Base-by-base conservation (phyloP, 92 coral and sea anemone species). In the Umimayanthus kanabou region DNA sequence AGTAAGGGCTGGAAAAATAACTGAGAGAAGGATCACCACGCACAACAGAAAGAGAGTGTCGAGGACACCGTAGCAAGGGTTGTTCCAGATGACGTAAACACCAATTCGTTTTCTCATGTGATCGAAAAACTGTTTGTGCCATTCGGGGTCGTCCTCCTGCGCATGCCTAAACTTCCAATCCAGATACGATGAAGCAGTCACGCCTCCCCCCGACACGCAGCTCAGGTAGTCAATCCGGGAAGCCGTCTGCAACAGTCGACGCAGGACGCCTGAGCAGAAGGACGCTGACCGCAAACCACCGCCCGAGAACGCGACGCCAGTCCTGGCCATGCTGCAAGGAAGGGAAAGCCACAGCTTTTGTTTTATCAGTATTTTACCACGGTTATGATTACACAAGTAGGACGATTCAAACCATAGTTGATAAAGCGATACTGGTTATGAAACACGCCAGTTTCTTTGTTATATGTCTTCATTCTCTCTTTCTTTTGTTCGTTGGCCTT, bases 261-360 rank as follows among this genome's bases (percentile, higher is more conserved):
- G 88, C 39, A 84, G 64, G 30, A 89, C 91, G 3, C 91, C 91
- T 0, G 91, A 89, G 37, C 78, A 89, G 86, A 83, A 78, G 39
- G 91, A 81, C 5, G 91, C 91, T 16, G 91, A 89, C 37, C 91
- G 30, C 15, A 89, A 82, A 39, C 91, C 91, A 9, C 91, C 91
- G 9, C 91, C 91, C 2, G 91, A 89, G 84, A 89, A 84, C 58
- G 91, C 88, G 16, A 89, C 88, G 0, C 91, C 91, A 76, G 86
- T 75, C 61, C 53, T 93, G 58, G 84, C 88, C 86, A 76, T 90
- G 47, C 75, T 45, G 79, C 57, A 67, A 4, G 30, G 9, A 82
- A 67, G 76, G 29, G 66, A 65, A 40, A 13, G 28, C 33, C 25
- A 75, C n/a, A 5, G 75, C 33, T 26, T 79, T 22, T 18, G 18